Conservation (phyloP, 2,888 invertebrate species). For the Girardia tigrina region DNA sequence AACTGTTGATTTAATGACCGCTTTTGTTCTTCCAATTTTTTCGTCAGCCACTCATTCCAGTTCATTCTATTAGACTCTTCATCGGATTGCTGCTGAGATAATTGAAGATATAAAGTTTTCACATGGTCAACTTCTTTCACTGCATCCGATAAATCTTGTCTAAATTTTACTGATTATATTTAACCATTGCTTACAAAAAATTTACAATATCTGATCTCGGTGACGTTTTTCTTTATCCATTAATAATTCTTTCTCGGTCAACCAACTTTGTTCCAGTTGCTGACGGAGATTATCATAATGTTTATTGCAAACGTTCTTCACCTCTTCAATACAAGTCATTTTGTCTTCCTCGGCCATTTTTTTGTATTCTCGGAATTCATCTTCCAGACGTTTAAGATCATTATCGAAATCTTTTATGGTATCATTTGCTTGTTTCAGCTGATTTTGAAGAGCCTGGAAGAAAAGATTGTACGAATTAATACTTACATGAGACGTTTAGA, state of each 20-base stretch:
- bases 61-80: background rate
- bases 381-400: background rate
- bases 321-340: background rate
- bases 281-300: background rate
- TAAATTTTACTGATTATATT: too few relatives aligned
- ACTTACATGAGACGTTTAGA: too few relatives aligned
- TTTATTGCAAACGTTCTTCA: background rate
- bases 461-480: background rate
- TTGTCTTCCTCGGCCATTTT: background rate
- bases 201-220: background rate
- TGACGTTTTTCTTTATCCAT: background rate
- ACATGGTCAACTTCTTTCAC: background rate
- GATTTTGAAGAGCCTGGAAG: background rate
- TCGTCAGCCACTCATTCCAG: constrained; percentile 9
- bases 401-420: background rate
- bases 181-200: background rate
- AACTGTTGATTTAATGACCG: background rate
- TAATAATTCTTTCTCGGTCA: background rate
- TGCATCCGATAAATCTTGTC: constrained; percentile 1
- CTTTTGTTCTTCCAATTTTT: background rate
- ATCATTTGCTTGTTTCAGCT: background rate
- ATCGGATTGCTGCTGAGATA: constrained; percentile 2
- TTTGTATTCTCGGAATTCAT: background rate
- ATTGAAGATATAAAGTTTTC: constrained; percentile 8
- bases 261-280: constrained; percentile 14